Base-by-base conservation (phyloP, 2,797 vertebrate species). In the Coracias cyanogaster region DNA sequence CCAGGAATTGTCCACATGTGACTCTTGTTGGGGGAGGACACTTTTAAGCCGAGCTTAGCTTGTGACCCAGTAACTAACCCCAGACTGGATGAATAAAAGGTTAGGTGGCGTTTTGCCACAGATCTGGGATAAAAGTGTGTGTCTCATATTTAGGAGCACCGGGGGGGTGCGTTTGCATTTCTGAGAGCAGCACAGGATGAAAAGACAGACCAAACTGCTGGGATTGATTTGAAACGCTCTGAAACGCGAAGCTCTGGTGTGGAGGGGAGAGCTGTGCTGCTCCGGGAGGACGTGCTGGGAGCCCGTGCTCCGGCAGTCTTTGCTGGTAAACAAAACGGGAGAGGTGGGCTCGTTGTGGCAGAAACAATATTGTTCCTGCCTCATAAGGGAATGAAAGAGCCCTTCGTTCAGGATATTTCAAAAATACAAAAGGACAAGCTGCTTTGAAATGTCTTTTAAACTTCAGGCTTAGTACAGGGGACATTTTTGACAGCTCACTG, bases 81-180 rank as follows among this genome's bases (percentile, higher is more conserved):
- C 78, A 72, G 55, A 64, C 37, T 82, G 49, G 61, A 35, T 83
- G 55, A 60, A n/a, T 58, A 15, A 78, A 61, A 86, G 64, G 52
- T 84, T 91, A 62, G 70, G 64, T 0, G 0, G 64, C 6, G 0
- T 89, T 86, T 78, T 90, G 83, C 78, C 74, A 55, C 48, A 18
- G 64, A 52, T 77, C 25, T 71, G 57, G 71, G 86, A 51, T 82
- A 54, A 67, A 87, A 89, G 77, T 1, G 4, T 77, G 31, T 70
- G 66, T 79, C 91, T 90, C 35, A 3, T 55, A 21, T 80, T 93
- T 83, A 45, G 78, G 67, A 92, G 12, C 74, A 70, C 48, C 20
- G 29, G 76, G 94, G 80, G 85, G 41, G 33, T 51, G 43, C 77
- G 74, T 90, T 94, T 96, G 93, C 51, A 28, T 84, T 89, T 92